Evolutionary conservation across 53 echinoderm and acorn worm genomes (phyloP), one percentile per base, ranked within the genome.

Genomic region (Astropecten irregularis): DNA sequence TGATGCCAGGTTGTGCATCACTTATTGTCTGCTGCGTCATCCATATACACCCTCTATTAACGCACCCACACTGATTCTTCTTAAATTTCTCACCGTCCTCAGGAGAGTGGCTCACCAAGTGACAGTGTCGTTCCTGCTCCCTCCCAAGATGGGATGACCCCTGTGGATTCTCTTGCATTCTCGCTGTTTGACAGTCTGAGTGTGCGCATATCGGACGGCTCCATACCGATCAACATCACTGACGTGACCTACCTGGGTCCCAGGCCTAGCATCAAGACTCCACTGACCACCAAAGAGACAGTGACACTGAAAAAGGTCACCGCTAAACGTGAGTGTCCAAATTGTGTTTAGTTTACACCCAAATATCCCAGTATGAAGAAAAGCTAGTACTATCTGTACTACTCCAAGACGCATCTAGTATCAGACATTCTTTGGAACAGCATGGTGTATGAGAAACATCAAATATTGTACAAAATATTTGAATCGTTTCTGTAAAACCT

Each of bases 171-270:
- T 35, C 22, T 71, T 8, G 71, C 71, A 9, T 34, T 50, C 33
- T 29, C 52, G 19, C 2, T 71, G 36, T 49, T 42, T 19, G 51
- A 71, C 4, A 20, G 9, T 15, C 51, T 71, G 33, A 71, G 19
- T 32, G 51, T 34, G 21, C 51, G 36, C 34, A 53, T 71, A 2
- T 50, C 71, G 9, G 71, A 71, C 21, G 51, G 32, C 21, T 71
- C 71, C 1, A 2, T 71, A 36, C 35, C 71, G 1, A 10, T 71
- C 71, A 71, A 71, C 33, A 71, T 71, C 53, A 71, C 71, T 35
- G 21, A 13, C 52, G 35, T 71, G 18, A 21, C 52, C 33, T 71
- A 71, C 71, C 49, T 13, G 5, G 71, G 71, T 71, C 71, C 51
- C 15, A 71, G 50, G 20, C 33, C 71, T 32, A 34, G 9, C 30